phyloP scores from a whole-genome alignment of 2,113 vertebrate genomes.

The Hiodon alosoides region DNA sequence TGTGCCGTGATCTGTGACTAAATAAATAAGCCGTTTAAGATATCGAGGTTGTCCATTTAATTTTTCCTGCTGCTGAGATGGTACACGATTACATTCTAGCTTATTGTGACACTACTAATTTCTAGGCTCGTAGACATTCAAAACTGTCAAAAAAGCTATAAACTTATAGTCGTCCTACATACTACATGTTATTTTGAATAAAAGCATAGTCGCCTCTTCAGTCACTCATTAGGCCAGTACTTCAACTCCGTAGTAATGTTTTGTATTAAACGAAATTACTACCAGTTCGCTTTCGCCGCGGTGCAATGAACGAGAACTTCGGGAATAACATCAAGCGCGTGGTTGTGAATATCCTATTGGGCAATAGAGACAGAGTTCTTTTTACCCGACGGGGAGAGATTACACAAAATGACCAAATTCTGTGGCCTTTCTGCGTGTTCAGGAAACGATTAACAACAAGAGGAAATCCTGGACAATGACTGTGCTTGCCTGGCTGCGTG shows the following conservation, averaged over 20 bases:
- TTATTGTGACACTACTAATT: not conserved
- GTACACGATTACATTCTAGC: too few species aligned
- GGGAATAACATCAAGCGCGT: not conserved
- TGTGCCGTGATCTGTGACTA: slow-evolving; percentile 41
- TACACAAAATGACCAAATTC: slow-evolving; percentile 37
- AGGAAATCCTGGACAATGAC: slow-evolving; percentile 70
- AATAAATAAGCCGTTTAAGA: slow-evolving; percentile 20
- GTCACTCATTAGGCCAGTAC: too few species aligned
- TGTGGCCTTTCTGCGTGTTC: slow-evolving; percentile 58
- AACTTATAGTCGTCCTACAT: not conserved
- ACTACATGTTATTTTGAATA: too few species aligned
- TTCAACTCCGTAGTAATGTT: not conserved
- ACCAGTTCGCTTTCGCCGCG: not conserved
- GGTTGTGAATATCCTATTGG: slow-evolving; percentile 1
- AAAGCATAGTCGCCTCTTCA: too few species aligned
- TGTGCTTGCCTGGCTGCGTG: slow-evolving; percentile 50
- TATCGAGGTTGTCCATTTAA: too few species aligned
- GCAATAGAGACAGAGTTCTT: not conserved
- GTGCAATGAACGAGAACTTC: not conserved
- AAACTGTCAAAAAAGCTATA: not conserved
- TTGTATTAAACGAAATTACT: not conserved
- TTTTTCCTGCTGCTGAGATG: too few species aligned
- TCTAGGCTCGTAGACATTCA: not conserved
- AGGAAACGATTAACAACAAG: slow-evolving; percentile 75
- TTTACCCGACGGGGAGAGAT: not conserved